Base-by-base conservation (phyloP, 2,888 invertebrate species). In the Limnephilus rhombicus region DNA sequence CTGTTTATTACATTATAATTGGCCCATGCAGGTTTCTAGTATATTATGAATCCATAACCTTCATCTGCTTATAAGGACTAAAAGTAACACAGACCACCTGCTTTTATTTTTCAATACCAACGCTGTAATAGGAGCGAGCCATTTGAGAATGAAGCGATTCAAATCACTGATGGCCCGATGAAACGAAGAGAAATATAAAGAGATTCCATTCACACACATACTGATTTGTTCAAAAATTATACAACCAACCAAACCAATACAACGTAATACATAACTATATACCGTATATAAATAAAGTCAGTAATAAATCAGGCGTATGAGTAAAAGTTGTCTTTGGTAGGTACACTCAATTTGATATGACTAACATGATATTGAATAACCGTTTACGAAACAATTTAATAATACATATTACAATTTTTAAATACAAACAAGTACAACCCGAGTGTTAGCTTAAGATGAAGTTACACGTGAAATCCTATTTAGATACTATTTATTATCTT, bases 21-120 rank as follows among this genome's bases (percentile, higher is more conserved):
- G 24, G n/a, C 24, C 68, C 68, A 68, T 68, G n/a, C 24, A n/a
- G n/a, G 68, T 68, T 45, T 24, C 68, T 24, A 68, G 24, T 68
- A 7, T 9, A 83, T 37, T 9, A 83, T 37, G 34, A 83, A 31
- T 34, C 4, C 11, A 24, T 37, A 83, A 83, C 83, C 83, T 83
- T 83, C 37, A 12, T 83, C 83, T 34, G 37, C 83, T 24, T 83
- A 83, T 37, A 83, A 37, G 83, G 83, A 83, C 9, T 83, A 83
- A 83, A 83, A 24, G 24, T 11, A 41, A 83, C 24, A 83, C 34
- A 34, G 83, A n/a, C 83, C 83, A 83, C 37, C 83, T 83, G 83
- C 18, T 83, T 31, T 83, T 31, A 31, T 18, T 37, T 37, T 83
- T 34, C 15, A 41, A 83, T 34, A 41, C 31, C 83, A 37, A 3